phyloP scores from a whole-genome alignment of 2,888 invertebrate genomes.

The Pachymerium ferrugineum region DNA sequence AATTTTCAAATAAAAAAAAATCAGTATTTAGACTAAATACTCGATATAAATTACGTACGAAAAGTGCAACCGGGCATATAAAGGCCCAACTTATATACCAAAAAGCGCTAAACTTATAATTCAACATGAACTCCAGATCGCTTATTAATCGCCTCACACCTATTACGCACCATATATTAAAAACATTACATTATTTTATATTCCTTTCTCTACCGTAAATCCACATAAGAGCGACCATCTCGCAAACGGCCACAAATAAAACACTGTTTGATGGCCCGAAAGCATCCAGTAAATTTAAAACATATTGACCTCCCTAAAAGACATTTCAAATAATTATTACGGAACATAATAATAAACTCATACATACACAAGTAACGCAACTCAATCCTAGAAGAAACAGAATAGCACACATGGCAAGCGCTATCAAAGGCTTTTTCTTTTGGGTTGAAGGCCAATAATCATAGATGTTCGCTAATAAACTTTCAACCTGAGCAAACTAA shows the following conservation, averaged over 20 bases:
- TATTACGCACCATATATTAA: background rate
- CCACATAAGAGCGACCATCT: slow-evolving; percentile 65
- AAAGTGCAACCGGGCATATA: slow-evolving; percentile 44
- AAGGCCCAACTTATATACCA: slow-evolving; percentile 51
- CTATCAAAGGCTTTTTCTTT: slow-evolving; percentile 42
- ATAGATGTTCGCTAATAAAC: slow-evolving; percentile 45
- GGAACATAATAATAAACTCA: background rate
- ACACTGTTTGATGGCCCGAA: slow-evolving; percentile 57
- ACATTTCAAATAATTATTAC: background rate
- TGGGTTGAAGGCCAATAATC: slow-evolving; percentile 47
- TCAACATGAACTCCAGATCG: slow-evolving; percentile 46
- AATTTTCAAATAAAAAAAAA: background rate
- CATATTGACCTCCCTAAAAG: slow-evolving; percentile 64
- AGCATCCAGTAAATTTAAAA: slow-evolving; percentile 65
- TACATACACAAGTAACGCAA: slow-evolving; percentile 38
- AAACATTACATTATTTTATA: background rate
- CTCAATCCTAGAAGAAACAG: slow-evolving; percentile 43
- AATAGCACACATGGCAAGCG: slow-evolving; percentile 38
- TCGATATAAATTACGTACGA: background rate
- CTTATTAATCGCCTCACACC: slow-evolving; percentile 40
- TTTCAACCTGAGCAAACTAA: slow-evolving; percentile 48
- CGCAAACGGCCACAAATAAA: slow-evolving; percentile 65
- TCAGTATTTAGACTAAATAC: background rate
- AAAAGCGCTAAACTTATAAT: slow-evolving; percentile 42
- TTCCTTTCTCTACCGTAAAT: slow-evolving; percentile 57